Evolutionary conservation across 2,113 vertebrate genomes (phyloP).

Genomic region (Phaethornis superciliosus): DNA sequence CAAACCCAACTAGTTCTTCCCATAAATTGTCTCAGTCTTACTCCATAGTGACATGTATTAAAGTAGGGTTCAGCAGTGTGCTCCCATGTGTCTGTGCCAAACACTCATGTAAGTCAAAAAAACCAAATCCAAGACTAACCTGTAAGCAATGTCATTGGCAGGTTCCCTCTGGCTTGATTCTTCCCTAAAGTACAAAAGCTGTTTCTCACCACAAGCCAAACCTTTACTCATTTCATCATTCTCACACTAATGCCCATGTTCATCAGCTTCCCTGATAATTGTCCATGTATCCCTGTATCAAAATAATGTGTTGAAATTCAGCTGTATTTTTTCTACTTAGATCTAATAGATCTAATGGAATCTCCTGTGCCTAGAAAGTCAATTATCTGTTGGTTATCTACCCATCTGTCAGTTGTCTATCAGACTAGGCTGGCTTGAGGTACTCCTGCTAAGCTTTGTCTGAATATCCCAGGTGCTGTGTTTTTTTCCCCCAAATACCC

Average conservation of each 20-base stretch:
- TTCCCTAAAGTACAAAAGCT: not conserved
- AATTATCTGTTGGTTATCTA: not conserved
- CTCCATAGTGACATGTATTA: not conserved
- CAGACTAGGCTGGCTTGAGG: not conserved
- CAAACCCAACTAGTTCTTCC: not conserved
- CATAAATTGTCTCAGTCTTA: rapidly evolving
- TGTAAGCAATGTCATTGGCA: not conserved
- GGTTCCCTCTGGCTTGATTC: not conserved
- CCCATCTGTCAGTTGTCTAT: not conserved
- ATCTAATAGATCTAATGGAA: not conserved
- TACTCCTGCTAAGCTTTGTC: not conserved
- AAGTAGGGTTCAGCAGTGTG: not conserved
- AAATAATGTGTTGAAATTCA: not conserved
- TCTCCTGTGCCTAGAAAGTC: not conserved
- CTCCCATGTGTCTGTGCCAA: not conserved
- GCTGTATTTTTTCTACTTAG: not conserved
- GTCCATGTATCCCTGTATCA: not conserved
- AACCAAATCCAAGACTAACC: not conserved
- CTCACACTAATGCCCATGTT: not conserved
- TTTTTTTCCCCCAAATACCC: not conserved
- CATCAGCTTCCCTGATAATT: not conserved
- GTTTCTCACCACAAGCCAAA: not conserved
- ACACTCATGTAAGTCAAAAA: not conserved
- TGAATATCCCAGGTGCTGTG: not conserved
- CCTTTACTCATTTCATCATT: not conserved